Evolutionary conservation across 1,140 invertebrate species (phyloP), one percentile per base, ranked within the genome.

Genomic region (Rhizoglyphus robini): DNA sequence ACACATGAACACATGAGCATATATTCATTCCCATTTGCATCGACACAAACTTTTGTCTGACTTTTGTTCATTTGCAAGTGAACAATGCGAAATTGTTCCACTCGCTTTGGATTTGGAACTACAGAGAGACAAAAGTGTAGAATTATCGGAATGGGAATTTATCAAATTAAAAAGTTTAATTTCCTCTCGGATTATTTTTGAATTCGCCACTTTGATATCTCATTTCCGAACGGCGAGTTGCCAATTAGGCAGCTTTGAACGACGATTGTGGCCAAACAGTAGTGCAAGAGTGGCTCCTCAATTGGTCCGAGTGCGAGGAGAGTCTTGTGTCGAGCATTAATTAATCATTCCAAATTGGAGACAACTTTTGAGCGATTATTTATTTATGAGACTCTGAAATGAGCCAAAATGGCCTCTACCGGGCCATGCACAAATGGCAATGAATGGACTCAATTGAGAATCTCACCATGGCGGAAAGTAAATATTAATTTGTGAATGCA

Each of bases 141-240:
- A n/a, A n/a, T n/a, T n/a, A n/a, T n/a, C n/a, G n/a, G n/a, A 41
- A 18, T 41, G 36, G 18, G 8, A 41, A 8, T 41, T 8, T 54
- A 54, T 54, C 51, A 54, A 54, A 54, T 54, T 54, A 54, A 54
- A 54, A 54, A 54, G 51, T 54, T 54, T 54, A 54, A 54, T 54
- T 54, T 54, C 51, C 51, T 54, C 51, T 54, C 23, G 51, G 31
- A 54, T 54, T 54, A 54, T 54, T 54, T 54, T 54, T 27, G 23
- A 46, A 46, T 46, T 46, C 15, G 8, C 51, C 51, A 54, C 8
- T 8, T 8, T 8, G 20, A 25, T 8, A 25, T 54, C 8, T 32
- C 23, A 54, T 54, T 54, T 46, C 41, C 41, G 41, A 46, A 23
- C 15, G 23, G 41, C 23, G 15, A 23, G 41, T 23, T 15, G 41